Conservation (phyloP, 2,797 vertebrate species). For the Clarias fuscus region DNA sequence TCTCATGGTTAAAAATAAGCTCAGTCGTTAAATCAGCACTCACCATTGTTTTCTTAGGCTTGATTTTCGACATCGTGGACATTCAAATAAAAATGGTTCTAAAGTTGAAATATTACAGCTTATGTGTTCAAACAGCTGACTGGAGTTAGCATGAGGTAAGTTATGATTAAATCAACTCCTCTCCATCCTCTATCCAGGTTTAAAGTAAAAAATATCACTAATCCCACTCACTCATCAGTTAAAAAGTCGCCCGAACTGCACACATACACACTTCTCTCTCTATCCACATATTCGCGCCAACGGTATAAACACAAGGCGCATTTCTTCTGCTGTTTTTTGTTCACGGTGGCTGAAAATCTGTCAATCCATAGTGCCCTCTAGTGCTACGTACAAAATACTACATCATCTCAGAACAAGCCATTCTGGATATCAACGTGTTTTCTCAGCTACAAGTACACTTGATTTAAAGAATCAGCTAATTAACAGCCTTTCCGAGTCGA, state of each 20-base stretch:
- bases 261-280: no score
- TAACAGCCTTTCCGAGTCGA: no score
- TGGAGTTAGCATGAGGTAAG: background rate
- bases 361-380: conserved; percentile 19
- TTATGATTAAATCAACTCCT: background rate
- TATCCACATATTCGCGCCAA: conserved; percentile 29
- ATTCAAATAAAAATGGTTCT: background rate
- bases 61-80: conserved; percentile 43
- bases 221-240: background rate
- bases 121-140: background rate
- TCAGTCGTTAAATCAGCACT: background rate
- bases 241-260: background rate
- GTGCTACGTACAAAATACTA: conserved; percentile 1
- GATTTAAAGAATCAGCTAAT: no score
- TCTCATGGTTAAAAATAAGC: background rate
- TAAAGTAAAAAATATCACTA: background rate
- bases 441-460: no score
- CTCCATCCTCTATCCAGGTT: background rate
- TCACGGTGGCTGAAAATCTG: background rate
- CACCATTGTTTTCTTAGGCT: conserved; percentile 28
- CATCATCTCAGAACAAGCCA: no score
- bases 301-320: background rate
- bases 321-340: conserved; percentile 7
- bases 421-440: no score
- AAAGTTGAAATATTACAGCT: no score